Evolutionary conservation across 2,888 invertebrate species (phyloP).

Genomic region (Sarcophaga subvicina): DNA sequence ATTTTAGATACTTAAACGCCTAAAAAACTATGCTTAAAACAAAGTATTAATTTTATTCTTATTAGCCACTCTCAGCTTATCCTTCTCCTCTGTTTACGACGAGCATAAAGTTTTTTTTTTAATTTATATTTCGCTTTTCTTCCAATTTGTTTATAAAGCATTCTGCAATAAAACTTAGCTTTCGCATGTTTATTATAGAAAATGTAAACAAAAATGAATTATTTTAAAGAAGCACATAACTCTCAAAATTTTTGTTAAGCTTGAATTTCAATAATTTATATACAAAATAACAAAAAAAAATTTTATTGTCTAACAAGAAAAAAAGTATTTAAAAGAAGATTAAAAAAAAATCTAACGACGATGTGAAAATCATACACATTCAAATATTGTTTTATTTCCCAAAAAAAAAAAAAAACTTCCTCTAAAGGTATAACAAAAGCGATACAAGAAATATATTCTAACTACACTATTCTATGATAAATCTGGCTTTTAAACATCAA

Average conservation of each 20-base stretch:
- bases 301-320: constrained; percentile 59
- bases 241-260: constrained; percentile 56
- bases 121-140: constrained; percentile 39
- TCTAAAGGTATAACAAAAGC: too few relatives aligned
- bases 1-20: constrained; percentile 17
- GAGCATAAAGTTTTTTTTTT: constrained; percentile 16
- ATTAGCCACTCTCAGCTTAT: background rate
- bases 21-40: background rate
- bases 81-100: background rate
- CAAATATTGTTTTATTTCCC: constrained; percentile 15
- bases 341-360: constrained; percentile 6
- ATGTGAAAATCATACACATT: constrained; percentile 31
- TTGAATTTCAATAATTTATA: constrained; percentile 48
- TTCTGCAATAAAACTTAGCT: constrained; percentile 35
- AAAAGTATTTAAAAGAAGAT: constrained; percentile 54
- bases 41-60: background rate
- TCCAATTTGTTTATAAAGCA: constrained; percentile 32
- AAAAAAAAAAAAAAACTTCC: background rate
- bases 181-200: constrained; percentile 50
- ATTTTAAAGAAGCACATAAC: background rate
- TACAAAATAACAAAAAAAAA: too few relatives aligned
- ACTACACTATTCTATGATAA: too few relatives aligned
- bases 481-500: too few relatives aligned
- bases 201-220: constrained; percentile 26
- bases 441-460: too few relatives aligned